Conservation (phyloP, 2,113 vertebrate species). For the Myotis yumanensis region DNA sequence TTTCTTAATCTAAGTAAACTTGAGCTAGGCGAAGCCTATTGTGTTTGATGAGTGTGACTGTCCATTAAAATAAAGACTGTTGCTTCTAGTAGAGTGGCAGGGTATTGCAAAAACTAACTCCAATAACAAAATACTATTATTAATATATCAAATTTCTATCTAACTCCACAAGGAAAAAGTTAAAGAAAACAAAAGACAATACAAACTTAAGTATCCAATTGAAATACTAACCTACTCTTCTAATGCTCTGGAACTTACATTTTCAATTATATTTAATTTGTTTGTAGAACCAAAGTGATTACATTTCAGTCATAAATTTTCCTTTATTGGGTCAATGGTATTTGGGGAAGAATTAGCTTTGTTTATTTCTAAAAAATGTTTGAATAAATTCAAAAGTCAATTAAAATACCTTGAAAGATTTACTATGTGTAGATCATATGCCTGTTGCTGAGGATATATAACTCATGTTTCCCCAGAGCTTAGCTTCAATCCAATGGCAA, state of each 20-base stretch:
- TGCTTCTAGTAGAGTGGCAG: neutral
- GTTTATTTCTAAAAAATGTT: neutral
- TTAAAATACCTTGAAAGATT: neutral
- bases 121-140: neutral
- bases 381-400: neutral
- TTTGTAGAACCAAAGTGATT: neutral
- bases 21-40: neutral
- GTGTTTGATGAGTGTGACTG: neutral
- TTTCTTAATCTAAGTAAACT: neutral
- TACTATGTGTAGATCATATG: neutral
- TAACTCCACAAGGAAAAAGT: neutral
- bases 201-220: neutral
- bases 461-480: neutral
- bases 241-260: neutral
- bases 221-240: neutral
- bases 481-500: neutral
- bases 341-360: neutral
- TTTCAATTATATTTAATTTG: slow-evolving; percentile 14
- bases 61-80: neutral
- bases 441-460: neutral
- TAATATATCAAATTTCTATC: neutral
- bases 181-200: neutral
- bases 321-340: neutral
- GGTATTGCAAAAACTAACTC: neutral
- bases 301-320: neutral